Base-by-base conservation (phyloP, 2,113 vertebrate species). In the Dermatemys mawii region DNA sequence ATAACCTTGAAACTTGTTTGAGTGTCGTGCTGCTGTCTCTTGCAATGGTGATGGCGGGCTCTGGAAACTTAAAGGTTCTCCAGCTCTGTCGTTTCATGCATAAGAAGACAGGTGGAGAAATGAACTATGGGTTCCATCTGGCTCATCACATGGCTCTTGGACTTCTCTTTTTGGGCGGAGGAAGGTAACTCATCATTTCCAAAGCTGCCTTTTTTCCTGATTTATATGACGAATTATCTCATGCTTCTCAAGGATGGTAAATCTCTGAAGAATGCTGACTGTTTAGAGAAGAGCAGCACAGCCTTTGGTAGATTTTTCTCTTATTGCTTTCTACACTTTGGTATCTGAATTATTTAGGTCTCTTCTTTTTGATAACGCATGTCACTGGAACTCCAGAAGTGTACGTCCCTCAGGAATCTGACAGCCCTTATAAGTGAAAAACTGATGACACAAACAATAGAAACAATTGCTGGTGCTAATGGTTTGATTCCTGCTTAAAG, bases 41-140 rank as follows among this genome's bases (percentile, higher is more conserved):
- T 2, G 98, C 99, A 48, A 99, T 99, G 99, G 99, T 99, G 46
- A 99, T 99, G 99, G 98, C 99, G 0, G 99, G 99, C 86, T 99
- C 99, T 0, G 99, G 99, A 50, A 99, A 99, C 96, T 96, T 99
- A 48, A 99, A 99, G 29, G 99, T 99, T 11, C 97, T 99, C 89
- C 99, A 99, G 98, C 98, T 99, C 9, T 99, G 99, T 93, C 99
- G 99, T 48, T 99, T 99, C 94, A 98, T 99, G 97, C 99, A 99
- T 97, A 99, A 99, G 97, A 98, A 99, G 89, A 99, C 99, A 0
- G 99, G 99, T 0, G 99, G 99, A 4, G 99, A 99, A 95, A 99
- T 99, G 99, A 99, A 99, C 97, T 99, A 99, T 0, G 99, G 99
- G 60, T 99, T 99, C 95, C 99, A 99, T 97, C 98, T 99, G 98